phyloP scores from a whole-genome alignment of 2,797 vertebrate genomes.

The Petrocephalus schoutedeni region DNA sequence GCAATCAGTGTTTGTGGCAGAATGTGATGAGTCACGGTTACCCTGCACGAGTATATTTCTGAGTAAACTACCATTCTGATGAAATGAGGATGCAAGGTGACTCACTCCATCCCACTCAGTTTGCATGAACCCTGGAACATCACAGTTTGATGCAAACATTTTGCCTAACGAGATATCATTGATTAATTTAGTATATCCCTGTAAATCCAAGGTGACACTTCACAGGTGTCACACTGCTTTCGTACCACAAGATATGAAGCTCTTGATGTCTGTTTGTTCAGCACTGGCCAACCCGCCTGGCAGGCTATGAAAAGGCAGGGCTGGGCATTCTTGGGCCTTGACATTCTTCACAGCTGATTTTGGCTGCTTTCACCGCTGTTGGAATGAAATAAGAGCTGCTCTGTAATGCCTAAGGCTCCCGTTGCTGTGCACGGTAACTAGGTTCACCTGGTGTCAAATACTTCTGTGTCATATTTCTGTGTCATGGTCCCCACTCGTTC shows the following conservation, averaged over 20 bases:
- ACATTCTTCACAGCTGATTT: neutral
- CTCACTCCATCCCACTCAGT: neutral
- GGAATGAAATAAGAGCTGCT: neutral
- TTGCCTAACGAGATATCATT: neutral
- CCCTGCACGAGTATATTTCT: neutral
- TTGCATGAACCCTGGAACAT: neutral
- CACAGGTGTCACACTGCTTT: neutral
- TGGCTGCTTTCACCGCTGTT: neutral
- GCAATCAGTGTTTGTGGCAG: neutral
- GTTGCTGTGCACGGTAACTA: neutral
- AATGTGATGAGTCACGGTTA: neutral
- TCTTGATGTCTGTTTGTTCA: neutral
- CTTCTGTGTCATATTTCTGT: neutral
- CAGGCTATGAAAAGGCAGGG: neutral
- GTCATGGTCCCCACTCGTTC: neutral
- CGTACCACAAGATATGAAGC: neutral
- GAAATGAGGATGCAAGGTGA: neutral
- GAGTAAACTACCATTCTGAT: neutral
- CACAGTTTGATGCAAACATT: neutral
- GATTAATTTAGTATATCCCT: neutral
- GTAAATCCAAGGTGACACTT: neutral
- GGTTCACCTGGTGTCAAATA: neutral
- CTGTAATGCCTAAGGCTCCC: neutral
- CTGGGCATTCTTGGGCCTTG: neutral
- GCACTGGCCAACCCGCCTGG: neutral